phyloP scores from a whole-genome alignment of 2,888 invertebrate genomes.

The Microctonus brassicae region DNA sequence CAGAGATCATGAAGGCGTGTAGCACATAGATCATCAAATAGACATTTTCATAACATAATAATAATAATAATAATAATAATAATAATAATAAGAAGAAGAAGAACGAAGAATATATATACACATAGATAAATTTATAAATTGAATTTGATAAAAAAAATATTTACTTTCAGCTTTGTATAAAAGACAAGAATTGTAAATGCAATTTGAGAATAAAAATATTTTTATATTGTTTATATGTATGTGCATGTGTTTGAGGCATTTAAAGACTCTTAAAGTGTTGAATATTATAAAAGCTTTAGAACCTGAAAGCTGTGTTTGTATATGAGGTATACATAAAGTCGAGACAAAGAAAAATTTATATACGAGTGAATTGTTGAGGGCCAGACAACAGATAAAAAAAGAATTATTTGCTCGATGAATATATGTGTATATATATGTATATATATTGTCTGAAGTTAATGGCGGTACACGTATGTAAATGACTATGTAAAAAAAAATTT shows the following conservation, averaged over 20 bases:
- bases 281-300: neutral
- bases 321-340: neutral
- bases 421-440: no score
- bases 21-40: neutral
- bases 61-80: neutral
- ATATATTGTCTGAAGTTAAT: conserved; percentile 36
- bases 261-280: conserved; percentile 24
- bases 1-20: neutral
- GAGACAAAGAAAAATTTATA: conserved; percentile 8
- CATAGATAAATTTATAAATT: neutral
- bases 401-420: conserved; percentile 29
- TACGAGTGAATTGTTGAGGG: neutral
- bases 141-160: neutral
- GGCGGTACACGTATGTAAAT: conserved; percentile 9
- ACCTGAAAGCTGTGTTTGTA: neutral
- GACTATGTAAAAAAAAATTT: conserved; percentile 5
- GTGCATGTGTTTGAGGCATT: neutral
- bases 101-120: neutral
- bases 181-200: no score
- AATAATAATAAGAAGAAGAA: no score
- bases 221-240: no score
- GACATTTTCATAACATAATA: conserved; percentile 3
- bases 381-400: conserved; percentile 14
- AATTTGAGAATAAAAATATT: no score
- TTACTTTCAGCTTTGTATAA: neutral